Evolutionary conservation across 2,113 vertebrate genomes (phyloP).

Genomic region (Urocynchramus pylzowi): DNA sequence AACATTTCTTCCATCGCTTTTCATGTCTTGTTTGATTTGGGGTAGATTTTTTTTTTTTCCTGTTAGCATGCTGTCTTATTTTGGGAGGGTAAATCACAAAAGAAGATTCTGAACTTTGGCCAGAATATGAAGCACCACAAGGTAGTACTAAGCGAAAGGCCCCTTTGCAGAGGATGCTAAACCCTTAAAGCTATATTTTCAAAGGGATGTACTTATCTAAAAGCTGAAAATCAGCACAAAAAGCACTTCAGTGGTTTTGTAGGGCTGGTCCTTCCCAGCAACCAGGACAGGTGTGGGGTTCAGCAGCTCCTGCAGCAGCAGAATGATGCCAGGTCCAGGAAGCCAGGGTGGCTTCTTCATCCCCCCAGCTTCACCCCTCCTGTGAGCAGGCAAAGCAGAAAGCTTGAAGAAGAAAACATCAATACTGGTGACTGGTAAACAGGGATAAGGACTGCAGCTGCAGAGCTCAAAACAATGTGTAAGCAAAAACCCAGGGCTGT

Average conservation of each 20-base stretch:
- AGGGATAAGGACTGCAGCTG: conserved; percentile 41
- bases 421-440: neutral
- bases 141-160: neutral
- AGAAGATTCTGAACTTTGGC: neutral
- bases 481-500: conserved; percentile 17
- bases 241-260: neutral
- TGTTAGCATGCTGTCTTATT: neutral
- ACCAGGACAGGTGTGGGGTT: neutral
- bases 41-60: neutral
- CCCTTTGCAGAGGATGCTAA: neutral
- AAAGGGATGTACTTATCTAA: neutral
- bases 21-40: neutral
- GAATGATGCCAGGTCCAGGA: neutral
- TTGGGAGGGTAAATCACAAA: neutral
- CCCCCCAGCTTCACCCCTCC: neutral
- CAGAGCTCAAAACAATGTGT: neutral
- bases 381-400: neutral
- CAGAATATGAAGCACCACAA: neutral
- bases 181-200: neutral
- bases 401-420: neutral
- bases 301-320: neutral
- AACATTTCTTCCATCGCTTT: neutral
- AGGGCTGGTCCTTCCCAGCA: neutral
- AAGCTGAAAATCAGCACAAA: neutral
- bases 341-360: neutral